Evolutionary conservation across 2,113 vertebrate genomes (phyloP).

Genomic region (Pseudorasbora parva): DNA sequence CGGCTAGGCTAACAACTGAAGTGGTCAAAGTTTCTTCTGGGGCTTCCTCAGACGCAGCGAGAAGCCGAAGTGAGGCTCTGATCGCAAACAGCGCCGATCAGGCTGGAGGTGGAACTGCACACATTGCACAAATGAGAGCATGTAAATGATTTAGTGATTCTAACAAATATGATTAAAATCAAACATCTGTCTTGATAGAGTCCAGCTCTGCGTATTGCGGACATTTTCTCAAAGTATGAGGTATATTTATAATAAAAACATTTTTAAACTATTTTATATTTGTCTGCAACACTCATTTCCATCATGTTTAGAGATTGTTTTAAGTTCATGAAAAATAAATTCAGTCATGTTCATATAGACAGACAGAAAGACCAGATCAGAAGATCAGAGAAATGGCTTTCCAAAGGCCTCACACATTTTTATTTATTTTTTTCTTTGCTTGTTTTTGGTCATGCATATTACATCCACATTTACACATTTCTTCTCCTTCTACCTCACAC

Average conservation of each 20-base stretch:
- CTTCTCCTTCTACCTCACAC: slow-evolving; percentile 13
- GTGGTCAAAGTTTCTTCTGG: slow-evolving; percentile 67
- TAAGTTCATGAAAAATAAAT: neutral
- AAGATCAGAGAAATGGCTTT: neutral
- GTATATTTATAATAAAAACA: no score
- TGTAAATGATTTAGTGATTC: neutral
- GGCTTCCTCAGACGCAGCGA: slow-evolving; percentile 32
- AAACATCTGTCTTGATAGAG: neutral
- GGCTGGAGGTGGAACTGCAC: slow-evolving; percentile 58
- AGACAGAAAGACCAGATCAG: neutral
- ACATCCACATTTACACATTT: slow-evolving; percentile 14
- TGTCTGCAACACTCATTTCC: no score
- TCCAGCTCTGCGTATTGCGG: neutral
- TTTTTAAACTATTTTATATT: no score
- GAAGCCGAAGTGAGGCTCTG: neutral
- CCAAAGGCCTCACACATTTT: neutral
- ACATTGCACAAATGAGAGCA: neutral
- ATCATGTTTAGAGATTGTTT: no score
- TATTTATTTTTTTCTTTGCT: neutral
- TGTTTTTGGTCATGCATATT: slow-evolving; percentile 26
- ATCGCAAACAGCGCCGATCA: slow-evolving; percentile 50
- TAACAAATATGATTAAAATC: neutral
- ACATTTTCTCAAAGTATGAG: no score
- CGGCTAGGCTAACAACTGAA: slow-evolving; percentile 51
- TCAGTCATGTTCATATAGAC: neutral